A percentile compares a stretch with the other conserved stretches of the same genome.
These are phyloP conservation scores for Tenthredo amoena DNA, from an alignment of 2,888 invertebrate species.

Conservation along the genomic window DNA sequence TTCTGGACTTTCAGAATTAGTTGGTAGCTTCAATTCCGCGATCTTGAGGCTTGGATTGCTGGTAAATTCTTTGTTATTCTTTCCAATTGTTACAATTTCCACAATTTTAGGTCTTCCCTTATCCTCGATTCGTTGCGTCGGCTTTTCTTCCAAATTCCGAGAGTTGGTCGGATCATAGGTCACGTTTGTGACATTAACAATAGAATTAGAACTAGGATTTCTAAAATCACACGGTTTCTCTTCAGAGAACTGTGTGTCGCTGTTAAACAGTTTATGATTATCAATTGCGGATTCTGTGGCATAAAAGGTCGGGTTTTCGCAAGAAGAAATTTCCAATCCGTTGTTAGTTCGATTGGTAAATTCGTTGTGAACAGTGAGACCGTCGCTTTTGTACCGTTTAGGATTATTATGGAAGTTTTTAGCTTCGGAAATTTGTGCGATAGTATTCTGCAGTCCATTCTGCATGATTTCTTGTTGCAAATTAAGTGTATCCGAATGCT, in stretches of 20 bases:
- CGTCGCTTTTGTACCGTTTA: slow-evolving; percentile 57
- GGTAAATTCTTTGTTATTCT: background rate
- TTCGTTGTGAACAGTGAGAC: slow-evolving; percentile 53
- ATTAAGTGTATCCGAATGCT: slow-evolving; percentile 58
- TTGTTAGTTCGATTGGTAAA: slow-evolving; percentile 57
- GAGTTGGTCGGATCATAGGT: too few species aligned
- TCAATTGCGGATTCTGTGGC: slow-evolving; percentile 62
- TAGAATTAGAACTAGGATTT: background rate
- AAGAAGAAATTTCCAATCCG: slow-evolving; percentile 54
- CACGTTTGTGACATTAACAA: background rate
- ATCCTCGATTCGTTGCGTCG: background rate
- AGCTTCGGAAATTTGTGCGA: slow-evolving; percentile 67
- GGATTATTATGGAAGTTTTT: slow-evolving; percentile 51
- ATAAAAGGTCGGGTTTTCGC: slow-evolving; percentile 57
- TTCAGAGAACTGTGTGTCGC: slow-evolving; percentile 31
- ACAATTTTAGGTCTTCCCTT: background rate
- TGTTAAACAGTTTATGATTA: slow-evolving; percentile 63
- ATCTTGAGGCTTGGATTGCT: background rate
- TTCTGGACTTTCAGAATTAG: background rate
- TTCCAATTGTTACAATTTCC: background rate
- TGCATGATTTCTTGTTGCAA: slow-evolving; percentile 71
- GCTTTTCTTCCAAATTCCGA: background rate
- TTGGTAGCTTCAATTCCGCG: background rate
- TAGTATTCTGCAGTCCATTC: slow-evolving; percentile 68
- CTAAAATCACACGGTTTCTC: background rate